These are phyloP conservation scores for Teleogryllus oceanicus DNA, from an alignment of 2,888 invertebrate species.

Conservation along the genomic window DNA sequence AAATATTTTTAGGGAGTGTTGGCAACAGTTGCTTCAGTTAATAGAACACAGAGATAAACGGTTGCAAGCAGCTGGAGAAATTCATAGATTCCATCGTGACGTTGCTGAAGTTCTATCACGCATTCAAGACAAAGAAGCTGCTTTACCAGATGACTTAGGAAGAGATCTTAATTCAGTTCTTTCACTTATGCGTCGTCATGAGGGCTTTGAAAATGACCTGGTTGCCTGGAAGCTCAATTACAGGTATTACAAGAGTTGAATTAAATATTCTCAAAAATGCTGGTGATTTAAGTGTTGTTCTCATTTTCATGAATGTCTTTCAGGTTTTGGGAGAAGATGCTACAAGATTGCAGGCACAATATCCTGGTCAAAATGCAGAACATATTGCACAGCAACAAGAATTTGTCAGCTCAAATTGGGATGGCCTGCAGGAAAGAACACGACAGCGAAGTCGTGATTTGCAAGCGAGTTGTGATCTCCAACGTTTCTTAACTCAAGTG, in stretches of 20 bases:
- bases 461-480: slow-evolving; percentile 82
- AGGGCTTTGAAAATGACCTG: slow-evolving; percentile 89
- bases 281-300: not conserved
- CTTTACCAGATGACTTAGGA: slow-evolving; percentile 74
- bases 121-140: slow-evolving; percentile 85
- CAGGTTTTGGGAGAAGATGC: slow-evolving; percentile 89
- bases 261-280: not conserved
- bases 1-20: slow-evolving; percentile 59
- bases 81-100: slow-evolving; percentile 95
- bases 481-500: slow-evolving; percentile 79
- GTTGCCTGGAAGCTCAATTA: slow-evolving; percentile 88
- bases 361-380: slow-evolving; percentile 87
- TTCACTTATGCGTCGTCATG: slow-evolving; percentile 79
- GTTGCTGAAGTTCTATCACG: slow-evolving; percentile 85
- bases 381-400: slow-evolving; percentile 85
- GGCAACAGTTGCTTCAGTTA: slow-evolving; percentile 84
- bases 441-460: slow-evolving; percentile 75
- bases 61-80: slow-evolving; percentile 90
- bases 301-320: not conserved
- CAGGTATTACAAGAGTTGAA: slow-evolving; percentile 52
- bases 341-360: slow-evolving; percentile 76
- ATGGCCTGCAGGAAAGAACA: slow-evolving; percentile 75
- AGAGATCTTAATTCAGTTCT: slow-evolving; percentile 83
- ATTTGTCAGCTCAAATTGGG: slow-evolving; percentile 84
- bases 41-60: slow-evolving; percentile 83